phyloP scores from a whole-genome alignment of 2,113 vertebrate genomes.

The Sialia sialis region DNA sequence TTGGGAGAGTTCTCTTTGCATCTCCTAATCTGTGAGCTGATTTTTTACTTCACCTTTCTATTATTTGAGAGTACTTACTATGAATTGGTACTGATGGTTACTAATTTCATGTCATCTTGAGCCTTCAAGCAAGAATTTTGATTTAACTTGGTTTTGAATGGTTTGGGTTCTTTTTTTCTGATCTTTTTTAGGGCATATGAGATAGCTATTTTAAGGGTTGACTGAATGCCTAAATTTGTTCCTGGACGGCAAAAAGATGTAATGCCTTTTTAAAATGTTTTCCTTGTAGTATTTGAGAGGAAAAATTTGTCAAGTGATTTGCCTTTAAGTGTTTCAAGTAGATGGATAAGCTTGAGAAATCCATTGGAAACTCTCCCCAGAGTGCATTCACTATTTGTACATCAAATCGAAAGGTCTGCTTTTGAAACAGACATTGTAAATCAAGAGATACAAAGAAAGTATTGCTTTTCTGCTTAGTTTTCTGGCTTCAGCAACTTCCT shows the following conservation, averaged over 20 bases:
- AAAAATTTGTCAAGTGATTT: constrained; percentile 20
- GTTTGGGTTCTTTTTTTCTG: background rate
- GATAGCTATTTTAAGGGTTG: background rate
- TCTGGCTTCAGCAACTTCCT: background rate
- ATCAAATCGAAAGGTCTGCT: background rate
- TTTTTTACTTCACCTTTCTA: background rate
- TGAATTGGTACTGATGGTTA: background rate
- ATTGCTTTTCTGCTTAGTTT: background rate
- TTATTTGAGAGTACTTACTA: background rate
- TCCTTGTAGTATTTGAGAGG: background rate
- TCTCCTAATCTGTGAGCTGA: background rate
- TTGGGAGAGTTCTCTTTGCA: background rate
- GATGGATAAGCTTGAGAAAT: background rate
- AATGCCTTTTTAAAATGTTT: background rate
- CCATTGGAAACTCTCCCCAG: constrained; percentile 16
- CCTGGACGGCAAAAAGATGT: background rate
- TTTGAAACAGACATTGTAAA: constrained; percentile 18
- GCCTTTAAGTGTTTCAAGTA: background rate
- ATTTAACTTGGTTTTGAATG: background rate
- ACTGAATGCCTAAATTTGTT: background rate
- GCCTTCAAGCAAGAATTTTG: background rate
- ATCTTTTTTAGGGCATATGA: background rate
- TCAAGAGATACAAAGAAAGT: background rate
- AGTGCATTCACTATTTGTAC: constrained; percentile 12
- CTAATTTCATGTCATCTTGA: background rate